Percentiles rank a stretch among this genome's conserved stretches.
phyloP scores from a whole-genome alignment of 2,888 invertebrate species.

The Caenorhabditis zanzibari region DNA sequence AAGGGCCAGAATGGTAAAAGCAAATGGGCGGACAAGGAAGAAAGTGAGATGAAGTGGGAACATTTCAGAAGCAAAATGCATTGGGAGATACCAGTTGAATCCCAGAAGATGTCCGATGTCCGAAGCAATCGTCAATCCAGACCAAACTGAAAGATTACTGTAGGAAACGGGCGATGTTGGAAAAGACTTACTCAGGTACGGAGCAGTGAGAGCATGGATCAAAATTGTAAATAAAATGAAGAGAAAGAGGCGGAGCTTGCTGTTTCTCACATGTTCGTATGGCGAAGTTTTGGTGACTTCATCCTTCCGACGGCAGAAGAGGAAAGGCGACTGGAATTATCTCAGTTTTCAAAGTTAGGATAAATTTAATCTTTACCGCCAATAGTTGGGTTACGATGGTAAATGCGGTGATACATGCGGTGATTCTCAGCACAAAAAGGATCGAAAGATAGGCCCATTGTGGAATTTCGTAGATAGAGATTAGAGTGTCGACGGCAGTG shows the following conservation, averaged over 20 bases:
- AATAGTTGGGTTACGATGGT: conserved; percentile 59
- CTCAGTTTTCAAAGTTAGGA: background rate
- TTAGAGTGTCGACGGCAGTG: conserved; percentile 61
- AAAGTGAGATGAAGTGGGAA: conserved; percentile 64
- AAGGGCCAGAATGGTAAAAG: conserved; percentile 41
- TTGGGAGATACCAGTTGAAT: conserved; percentile 53
- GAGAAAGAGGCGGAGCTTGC: conserved; percentile 54
- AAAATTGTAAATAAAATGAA: conserved; percentile 51
- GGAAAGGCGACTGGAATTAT: conserved; percentile 56
- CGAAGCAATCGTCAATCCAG: conserved; percentile 39
- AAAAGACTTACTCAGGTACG: conserved; percentile 59
- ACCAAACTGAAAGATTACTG: conserved; percentile 56
- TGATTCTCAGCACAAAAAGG: conserved; percentile 44
- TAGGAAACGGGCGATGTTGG: background rate
- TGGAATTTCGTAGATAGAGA: conserved; percentile 54
- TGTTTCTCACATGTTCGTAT: conserved; percentile 61
- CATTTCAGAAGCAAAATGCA: conserved; percentile 59
- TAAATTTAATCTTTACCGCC: conserved; percentile 41
- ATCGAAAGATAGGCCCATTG: conserved; percentile 42
- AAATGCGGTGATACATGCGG: conserved; percentile 52
- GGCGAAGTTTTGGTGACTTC: conserved; percentile 60
- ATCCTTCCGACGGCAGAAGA: conserved; percentile 57
- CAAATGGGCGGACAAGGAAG: conserved; percentile 60
- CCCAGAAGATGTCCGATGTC: conserved; percentile 44
- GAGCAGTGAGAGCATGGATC: conserved; percentile 45